Evolutionary conservation across 92 coral and sea anemone genomes (phyloP).

Genomic region (Epizoanthus ramosus): DNA sequence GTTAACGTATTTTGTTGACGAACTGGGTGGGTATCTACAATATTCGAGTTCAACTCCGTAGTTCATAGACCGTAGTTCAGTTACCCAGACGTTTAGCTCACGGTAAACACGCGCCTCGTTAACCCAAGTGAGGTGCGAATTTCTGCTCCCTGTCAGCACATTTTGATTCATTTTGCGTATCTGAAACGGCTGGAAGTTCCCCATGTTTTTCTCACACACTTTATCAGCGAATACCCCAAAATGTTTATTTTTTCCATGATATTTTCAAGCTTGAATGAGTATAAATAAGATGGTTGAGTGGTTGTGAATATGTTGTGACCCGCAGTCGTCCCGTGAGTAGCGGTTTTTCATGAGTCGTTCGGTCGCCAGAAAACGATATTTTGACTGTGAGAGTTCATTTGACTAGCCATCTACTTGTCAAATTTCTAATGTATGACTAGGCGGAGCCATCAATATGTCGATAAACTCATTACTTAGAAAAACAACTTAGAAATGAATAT

Average conservation of each 20-base stretch:
- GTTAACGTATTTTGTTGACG: neutral
- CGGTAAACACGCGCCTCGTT: slow-evolving; percentile 1
- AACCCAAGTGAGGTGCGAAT: slow-evolving; percentile 3
- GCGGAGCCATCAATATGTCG: slow-evolving; percentile 10
- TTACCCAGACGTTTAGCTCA: neutral
- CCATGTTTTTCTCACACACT: neutral
- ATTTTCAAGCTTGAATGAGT: neutral
- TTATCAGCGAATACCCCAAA: neutral
- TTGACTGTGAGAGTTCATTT: neutral
- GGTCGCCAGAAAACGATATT: neutral
- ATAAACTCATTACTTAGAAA: slow-evolving; percentile 20
- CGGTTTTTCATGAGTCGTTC: neutral
- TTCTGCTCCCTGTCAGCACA: neutral
- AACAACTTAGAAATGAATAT: slow-evolving; percentile 4
- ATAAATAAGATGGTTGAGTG: neutral
- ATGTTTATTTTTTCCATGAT: neutral
- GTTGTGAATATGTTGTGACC: neutral
- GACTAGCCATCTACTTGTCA: slow-evolving; percentile 15
- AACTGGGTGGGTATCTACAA: neutral
- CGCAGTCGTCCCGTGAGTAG: neutral
- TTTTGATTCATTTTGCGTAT: neutral
- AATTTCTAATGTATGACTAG: slow-evolving; percentile 3
- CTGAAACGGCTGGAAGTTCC: slow-evolving; percentile 22
- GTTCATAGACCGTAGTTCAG: neutral
- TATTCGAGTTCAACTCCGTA: neutral